These are phyloP conservation scores for Tyria jacobaeae DNA, from an alignment of 2,888 invertebrate species.

Conservation along the genomic window DNA sequence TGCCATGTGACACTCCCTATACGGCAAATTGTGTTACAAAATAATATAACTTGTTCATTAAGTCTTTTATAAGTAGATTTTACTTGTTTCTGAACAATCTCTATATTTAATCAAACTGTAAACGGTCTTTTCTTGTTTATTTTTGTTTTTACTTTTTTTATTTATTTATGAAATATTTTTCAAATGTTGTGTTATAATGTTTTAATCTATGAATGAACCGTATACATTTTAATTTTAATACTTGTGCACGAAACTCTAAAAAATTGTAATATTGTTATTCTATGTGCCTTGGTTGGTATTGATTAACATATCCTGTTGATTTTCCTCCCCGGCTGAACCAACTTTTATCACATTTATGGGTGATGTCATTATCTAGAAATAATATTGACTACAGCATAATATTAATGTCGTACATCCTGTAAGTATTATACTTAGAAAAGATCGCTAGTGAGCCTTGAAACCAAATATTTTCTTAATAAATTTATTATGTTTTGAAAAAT, in stretches of 20 bases:
- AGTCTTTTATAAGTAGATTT: background rate
- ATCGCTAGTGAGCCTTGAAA: slow-evolving; percentile 49
- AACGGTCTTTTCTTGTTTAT: slow-evolving; percentile 5
- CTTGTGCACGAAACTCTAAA: background rate
- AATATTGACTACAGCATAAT: slow-evolving; percentile 32
- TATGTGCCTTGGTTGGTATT: slow-evolving; percentile 25
- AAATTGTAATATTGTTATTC: slow-evolving; percentile 26
- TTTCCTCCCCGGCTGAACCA: slow-evolving; percentile 36
- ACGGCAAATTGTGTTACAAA: slow-evolving; percentile 65
- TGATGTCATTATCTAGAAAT: slow-evolving; percentile 41
- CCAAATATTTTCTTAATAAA: slow-evolving; percentile 59
- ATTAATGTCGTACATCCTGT: slow-evolving; percentile 28
- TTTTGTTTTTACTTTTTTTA: background rate
- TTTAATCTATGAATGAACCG: slow-evolving; percentile 20
- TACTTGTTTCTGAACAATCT: background rate
- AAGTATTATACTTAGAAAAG: slow-evolving; percentile 32
- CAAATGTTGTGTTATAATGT: slow-evolving; percentile 2
- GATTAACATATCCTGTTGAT: slow-evolving; percentile 39
- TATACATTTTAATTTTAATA: slow-evolving; percentile 2
- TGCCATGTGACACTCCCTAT: slow-evolving; percentile 84
- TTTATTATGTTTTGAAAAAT: slow-evolving; percentile 50
- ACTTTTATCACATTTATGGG: slow-evolving; percentile 36
- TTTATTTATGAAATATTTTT: slow-evolving; percentile 4
- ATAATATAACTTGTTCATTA: slow-evolving; percentile 29
- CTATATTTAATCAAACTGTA: slow-evolving; percentile 2